Conservation (phyloP, 2,113 vertebrate species). For the Choloepus hoffmanni region DNA sequence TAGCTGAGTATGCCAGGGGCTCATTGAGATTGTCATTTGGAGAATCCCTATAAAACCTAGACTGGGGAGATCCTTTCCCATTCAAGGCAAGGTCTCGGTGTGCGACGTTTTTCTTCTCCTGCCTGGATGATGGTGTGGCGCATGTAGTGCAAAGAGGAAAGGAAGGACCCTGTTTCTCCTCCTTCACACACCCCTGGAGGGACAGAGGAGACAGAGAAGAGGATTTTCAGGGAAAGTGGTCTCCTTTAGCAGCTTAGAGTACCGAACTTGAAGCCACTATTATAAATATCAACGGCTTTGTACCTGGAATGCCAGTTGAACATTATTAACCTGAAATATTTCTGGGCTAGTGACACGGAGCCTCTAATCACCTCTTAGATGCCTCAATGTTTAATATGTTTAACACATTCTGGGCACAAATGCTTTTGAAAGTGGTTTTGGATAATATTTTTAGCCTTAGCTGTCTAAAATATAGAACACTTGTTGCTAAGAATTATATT, state of each 20-base stretch:
- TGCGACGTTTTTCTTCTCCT: not conserved
- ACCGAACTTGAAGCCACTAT: not conserved
- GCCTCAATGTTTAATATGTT: conserved; percentile 63
- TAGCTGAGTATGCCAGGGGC: not conserved
- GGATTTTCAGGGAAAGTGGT: not conserved
- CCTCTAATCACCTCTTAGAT: conserved; percentile 68
- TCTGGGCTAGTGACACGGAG: conserved; percentile 50
- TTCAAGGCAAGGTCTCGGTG: not conserved
- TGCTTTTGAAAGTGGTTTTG: conserved; percentile 64
- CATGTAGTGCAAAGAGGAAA: not conserved
- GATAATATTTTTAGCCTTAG: conserved; percentile 58
- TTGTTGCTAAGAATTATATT: conserved; percentile 73
- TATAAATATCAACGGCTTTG: conserved; percentile 62
- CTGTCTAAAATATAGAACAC: conserved; percentile 38
- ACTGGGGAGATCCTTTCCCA: not conserved
- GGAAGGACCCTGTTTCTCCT: not conserved
- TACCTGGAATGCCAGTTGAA: conserved; percentile 56
- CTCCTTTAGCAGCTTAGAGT: not conserved
- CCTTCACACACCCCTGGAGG: not conserved
- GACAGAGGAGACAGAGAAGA: not conserved
- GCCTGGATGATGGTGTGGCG: rapidly evolving
- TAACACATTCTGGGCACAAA: conserved; percentile 61
- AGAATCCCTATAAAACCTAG: not conserved
- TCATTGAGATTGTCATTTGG: not conserved
- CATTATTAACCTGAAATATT: conserved; percentile 74